Conservation (phyloP, 2,113 vertebrate genomes). For the Petrocephalus microphthalmus region DNA sequence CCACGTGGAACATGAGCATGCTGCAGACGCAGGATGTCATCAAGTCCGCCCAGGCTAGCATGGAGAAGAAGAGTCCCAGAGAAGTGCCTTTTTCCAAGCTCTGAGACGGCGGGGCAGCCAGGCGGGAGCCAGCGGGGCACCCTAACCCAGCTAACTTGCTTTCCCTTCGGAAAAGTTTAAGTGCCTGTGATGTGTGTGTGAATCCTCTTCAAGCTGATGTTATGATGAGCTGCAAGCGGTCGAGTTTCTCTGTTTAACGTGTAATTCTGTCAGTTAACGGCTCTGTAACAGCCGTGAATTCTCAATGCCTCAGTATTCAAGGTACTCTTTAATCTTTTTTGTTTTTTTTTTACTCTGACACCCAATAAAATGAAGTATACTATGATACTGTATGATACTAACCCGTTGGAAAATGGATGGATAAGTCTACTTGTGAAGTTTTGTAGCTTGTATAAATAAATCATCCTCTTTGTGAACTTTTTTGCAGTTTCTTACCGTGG, state of each 20-base stretch:
- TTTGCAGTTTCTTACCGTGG: background rate
- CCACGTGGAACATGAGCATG: conserved; percentile 88
- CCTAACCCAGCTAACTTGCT: background rate
- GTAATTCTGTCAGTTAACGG: background rate
- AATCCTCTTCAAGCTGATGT: background rate
- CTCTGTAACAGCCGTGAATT: background rate
- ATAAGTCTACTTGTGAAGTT: background rate
- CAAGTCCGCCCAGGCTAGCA: conserved; percentile 67
- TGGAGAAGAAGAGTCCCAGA: conserved; percentile 74
- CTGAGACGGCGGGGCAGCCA: conserved; percentile 35
- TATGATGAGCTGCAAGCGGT: background rate
- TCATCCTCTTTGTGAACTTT: background rate
- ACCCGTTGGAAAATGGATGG: background rate
- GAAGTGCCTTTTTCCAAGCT: conserved; percentile 68
- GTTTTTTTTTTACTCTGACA: background rate
- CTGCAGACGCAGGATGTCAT: conserved; percentile 75
- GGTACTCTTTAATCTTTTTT: background rate
- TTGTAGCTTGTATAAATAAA: background rate
- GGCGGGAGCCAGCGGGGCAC: background rate
- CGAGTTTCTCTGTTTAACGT: background rate
- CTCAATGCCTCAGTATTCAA: background rate
- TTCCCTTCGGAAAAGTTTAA: background rate
- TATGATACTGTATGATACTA: background rate
- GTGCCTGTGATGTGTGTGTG: background rate
- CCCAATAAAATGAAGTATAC: background rate